Evolutionary conservation across 2,888 invertebrate species (phyloP).

Genomic region (Trypoxylon attenuatum): DNA sequence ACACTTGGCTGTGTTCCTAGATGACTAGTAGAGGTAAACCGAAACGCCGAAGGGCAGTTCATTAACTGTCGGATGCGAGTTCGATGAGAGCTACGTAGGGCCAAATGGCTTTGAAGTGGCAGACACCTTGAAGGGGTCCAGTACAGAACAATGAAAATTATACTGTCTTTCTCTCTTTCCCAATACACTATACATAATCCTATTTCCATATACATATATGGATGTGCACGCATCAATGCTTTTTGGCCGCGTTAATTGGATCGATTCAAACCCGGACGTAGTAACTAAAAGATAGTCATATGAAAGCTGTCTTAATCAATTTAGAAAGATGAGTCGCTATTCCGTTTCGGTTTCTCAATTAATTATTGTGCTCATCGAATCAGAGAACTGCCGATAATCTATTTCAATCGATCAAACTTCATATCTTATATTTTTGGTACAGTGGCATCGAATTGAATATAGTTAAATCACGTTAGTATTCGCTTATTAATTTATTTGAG

Average conservation of each 20-base stretch:
- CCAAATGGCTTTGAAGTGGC: constrained; percentile 59
- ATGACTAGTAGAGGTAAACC: constrained; percentile 34
- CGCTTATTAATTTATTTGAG: too few species aligned
- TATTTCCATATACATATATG: constrained; percentile 1
- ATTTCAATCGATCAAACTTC: constrained; percentile 5
- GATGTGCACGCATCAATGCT: constrained; percentile 1
- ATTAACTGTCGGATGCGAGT: constrained; percentile 59
- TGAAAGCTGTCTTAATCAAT: constrained; percentile 47
- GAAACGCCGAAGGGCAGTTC: constrained; percentile 60
- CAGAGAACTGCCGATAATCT: constrained; percentile 14
- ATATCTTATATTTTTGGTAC: too few species aligned
- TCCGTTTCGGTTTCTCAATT: too few species aligned
- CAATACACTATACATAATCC: constrained; percentile 14
- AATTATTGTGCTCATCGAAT: constrained; percentile 33
- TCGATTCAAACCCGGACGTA: constrained; percentile 40
- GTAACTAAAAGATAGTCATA: constrained; percentile 32
- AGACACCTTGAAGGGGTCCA: constrained; percentile 55
- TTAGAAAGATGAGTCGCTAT: too few species aligned
- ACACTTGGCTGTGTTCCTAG: constrained; percentile 46
- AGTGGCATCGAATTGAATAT: too few species aligned
- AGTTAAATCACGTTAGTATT: too few species aligned
- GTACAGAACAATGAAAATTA: constrained; percentile 60
- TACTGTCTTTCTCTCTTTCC: constrained; percentile 40
- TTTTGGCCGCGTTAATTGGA: constrained; percentile 41
- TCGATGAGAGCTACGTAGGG: constrained; percentile 50